Percentiles rank a stretch among this genome's conserved stretches.
Evolutionary conservation across 2,797 vertebrate genomes (phyloP).

Genomic region (Zalophus californianus): DNA sequence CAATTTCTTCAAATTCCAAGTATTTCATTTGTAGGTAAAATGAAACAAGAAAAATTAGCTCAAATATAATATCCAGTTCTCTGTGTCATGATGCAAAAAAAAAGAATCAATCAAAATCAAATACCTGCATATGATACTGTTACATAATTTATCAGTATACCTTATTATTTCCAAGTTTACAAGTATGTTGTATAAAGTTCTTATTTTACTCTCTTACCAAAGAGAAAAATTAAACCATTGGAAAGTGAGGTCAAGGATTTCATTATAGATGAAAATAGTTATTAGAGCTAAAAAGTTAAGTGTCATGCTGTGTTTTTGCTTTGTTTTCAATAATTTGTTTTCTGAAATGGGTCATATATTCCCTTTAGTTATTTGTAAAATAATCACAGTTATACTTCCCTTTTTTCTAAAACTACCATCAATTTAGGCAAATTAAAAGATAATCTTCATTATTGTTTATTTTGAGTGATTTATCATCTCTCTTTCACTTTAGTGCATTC

Average conservation of each 20-base stretch:
- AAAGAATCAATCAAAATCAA: neutral
- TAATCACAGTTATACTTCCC: slow-evolving; percentile 83
- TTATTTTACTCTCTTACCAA: slow-evolving; percentile 26
- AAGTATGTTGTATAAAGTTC: slow-evolving; percentile 11
- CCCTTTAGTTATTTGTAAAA: slow-evolving; percentile 83
- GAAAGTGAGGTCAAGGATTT: slow-evolving; percentile 73
- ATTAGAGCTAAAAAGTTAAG: neutral
- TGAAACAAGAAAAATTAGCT: neutral
- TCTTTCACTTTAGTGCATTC: slow-evolving; percentile 70
- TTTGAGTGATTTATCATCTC: slow-evolving; percentile 78
- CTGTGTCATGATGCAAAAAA: neutral
- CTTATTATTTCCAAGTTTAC: neutral
- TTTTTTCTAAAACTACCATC: slow-evolving; percentile 80
- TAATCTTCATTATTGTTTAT: slow-evolving; percentile 84
- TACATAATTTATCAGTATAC: neutral
- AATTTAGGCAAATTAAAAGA: slow-evolving; percentile 84
- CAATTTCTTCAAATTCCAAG: neutral
- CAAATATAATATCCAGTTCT: neutral
- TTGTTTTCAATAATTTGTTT: slow-evolving; percentile 75
- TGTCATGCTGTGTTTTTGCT: slow-evolving; percentile 68
- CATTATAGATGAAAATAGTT: slow-evolving; percentile 73
- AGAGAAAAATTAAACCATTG: slow-evolving; percentile 59
- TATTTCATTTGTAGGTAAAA: neutral
- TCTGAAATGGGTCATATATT: slow-evolving; percentile 82
- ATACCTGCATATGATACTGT: neutral